phyloP scores from a whole-genome alignment of 2,797 vertebrate genomes.

The Petrocephalus schoutedeni region DNA sequence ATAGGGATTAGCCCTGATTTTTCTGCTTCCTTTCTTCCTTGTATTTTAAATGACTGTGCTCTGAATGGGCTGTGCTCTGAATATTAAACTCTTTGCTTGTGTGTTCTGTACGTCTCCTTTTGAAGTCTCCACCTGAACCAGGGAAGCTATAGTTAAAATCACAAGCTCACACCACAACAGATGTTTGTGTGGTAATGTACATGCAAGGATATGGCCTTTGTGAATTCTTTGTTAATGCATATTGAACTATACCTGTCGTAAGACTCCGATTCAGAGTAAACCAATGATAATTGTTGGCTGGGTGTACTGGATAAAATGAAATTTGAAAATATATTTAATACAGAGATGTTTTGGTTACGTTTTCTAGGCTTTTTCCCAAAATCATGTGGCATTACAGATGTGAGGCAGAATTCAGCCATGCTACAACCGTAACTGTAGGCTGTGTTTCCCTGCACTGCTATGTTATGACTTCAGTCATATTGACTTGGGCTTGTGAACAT shows the following conservation, averaged over 20 bases:
- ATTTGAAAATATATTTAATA: neutral
- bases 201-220: neutral
- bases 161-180: neutral
- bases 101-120: neutral
- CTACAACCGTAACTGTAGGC: neutral
- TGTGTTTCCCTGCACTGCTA: neutral
- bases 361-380: neutral
- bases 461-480: neutral
- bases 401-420: neutral
- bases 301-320: neutral
- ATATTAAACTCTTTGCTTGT: neutral
- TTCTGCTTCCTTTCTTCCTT: neutral
- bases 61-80: neutral
- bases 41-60: neutral
- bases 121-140: neutral
- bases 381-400: neutral
- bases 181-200: neutral
- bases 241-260: neutral
- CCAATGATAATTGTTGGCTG: neutral
- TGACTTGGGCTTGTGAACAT: neutral
- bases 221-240: neutral
- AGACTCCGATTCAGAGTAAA: neutral
- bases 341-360: neutral
- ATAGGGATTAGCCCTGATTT: neutral
- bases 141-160: neutral